Evolutionary conservation across 2,797 vertebrate genomes (phyloP).

Genomic region (Cuniculus paca): DNA sequence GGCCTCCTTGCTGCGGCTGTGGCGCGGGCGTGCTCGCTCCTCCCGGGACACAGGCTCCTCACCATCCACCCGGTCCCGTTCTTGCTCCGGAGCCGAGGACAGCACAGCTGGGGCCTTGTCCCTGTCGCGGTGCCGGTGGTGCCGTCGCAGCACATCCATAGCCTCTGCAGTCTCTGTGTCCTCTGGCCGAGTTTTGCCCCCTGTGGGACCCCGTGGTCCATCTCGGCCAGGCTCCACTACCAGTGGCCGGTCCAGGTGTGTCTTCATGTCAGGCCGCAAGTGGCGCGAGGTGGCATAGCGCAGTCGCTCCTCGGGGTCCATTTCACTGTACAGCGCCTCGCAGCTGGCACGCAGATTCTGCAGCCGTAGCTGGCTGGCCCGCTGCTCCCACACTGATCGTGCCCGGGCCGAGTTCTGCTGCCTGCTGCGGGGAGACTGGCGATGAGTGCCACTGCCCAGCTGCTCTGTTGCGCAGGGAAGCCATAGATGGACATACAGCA

Average conservation of each 20-base stretch:
- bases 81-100: constrained; percentile 85
- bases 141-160: constrained; percentile 55
- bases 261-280: constrained; percentile 95
- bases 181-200: constrained; percentile 81
- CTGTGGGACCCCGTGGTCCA: constrained; percentile 78
- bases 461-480: not conserved
- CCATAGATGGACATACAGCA: constrained; percentile 62
- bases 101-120: constrained; percentile 86
- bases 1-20: constrained; percentile 93
- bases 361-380: constrained; percentile 94
- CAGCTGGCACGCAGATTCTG: constrained; percentile 95
- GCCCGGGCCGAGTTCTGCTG: constrained; percentile 95
- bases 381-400: constrained; percentile 97
- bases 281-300: constrained; percentile 92
- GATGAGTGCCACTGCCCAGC: constrained; percentile 72
- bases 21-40: constrained; percentile 90
- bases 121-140: constrained; percentile 83
- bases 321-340: constrained; percentile 95
- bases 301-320: constrained; percentile 94
- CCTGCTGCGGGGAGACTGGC: constrained; percentile 89
- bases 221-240: constrained; percentile 92
- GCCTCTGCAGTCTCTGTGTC: constrained; percentile 75
- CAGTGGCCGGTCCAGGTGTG: constrained; percentile 95
- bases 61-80: constrained; percentile 83
- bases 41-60: constrained; percentile 86